phyloP scores from a whole-genome alignment of 2,113 vertebrate genomes.

The Mus musculus region DNA sequence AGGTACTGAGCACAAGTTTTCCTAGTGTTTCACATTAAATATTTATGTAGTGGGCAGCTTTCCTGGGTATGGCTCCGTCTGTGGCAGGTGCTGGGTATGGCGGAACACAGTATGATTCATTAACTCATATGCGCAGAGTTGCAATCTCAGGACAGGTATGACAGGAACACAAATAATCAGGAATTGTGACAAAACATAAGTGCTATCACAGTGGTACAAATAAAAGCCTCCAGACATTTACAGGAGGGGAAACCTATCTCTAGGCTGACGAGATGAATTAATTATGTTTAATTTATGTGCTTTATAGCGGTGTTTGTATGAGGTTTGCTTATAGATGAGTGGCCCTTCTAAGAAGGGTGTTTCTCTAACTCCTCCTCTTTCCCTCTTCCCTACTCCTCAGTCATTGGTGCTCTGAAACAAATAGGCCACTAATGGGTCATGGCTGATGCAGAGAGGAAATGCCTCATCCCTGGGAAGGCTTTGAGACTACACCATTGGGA shows the following conservation, averaged over 20 bases:
- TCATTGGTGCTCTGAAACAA: not conserved
- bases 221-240: slow-evolving; percentile 67
- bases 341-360: not conserved
- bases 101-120: slow-evolving; percentile 41
- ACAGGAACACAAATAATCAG: slow-evolving; percentile 67
- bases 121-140: slow-evolving; percentile 40
- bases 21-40: not conserved
- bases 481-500: not conserved
- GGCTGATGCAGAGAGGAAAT: not conserved
- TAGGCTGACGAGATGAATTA: slow-evolving; percentile 62
- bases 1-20: not conserved
- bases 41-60: not conserved
- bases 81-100: not conserved
- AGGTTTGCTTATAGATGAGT: slow-evolving; percentile 48
- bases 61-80: not conserved
- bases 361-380: not conserved
- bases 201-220: slow-evolving; percentile 46
- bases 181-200: slow-evolving; percentile 17
- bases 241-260: slow-evolving; percentile 66
- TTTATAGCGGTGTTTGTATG: not conserved
- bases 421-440: not conserved
- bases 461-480: not conserved
- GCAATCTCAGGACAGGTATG: slow-evolving; percentile 39
- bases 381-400: rapidly evolving
- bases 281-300: slow-evolving; percentile 70